Conservation (phyloP, 2,888 invertebrate species). For the Tyria jacobaeae region DNA sequence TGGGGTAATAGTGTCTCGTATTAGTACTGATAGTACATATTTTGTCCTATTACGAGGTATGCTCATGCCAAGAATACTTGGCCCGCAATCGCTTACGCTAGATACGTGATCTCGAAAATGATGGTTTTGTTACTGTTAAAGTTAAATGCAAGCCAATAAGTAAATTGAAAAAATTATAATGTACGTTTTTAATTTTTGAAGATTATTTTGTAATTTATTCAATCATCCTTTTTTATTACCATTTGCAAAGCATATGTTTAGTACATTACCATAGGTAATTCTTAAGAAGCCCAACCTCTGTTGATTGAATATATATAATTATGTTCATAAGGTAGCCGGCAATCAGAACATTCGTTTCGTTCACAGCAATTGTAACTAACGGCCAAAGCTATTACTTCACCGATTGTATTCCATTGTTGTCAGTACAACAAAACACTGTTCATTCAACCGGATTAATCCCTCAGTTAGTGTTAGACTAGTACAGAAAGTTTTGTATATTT, state of each 20-base stretch:
- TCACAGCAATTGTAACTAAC: conserved; percentile 6
- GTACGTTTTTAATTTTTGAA: no score
- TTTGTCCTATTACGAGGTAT: background rate
- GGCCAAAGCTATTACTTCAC: conserved; percentile 1
- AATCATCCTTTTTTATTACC: no score
- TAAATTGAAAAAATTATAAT: no score
- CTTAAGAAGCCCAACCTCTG: background rate
- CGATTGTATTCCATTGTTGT: conserved; percentile 12
- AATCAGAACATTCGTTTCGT: conserved; percentile 5
- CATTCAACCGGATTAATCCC: conserved; percentile 9
- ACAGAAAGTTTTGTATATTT: background rate
- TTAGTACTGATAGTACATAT: no score
- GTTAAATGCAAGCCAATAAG: no score
- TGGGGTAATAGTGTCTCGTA: background rate
- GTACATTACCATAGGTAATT: no score
- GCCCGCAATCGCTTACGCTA: no score
- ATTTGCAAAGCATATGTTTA: no score
- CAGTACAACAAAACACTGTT: conserved; percentile 9
- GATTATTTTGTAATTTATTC: no score
- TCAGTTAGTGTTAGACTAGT: conserved; percentile 8
- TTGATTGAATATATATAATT: background rate
- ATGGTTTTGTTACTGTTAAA: no score
- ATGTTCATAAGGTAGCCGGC: background rate
- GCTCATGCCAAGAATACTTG: no score
- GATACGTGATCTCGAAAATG: no score